Base-by-base conservation (phyloP, 2,888 invertebrate genomes). In the Eupithecia centaureata region DNA sequence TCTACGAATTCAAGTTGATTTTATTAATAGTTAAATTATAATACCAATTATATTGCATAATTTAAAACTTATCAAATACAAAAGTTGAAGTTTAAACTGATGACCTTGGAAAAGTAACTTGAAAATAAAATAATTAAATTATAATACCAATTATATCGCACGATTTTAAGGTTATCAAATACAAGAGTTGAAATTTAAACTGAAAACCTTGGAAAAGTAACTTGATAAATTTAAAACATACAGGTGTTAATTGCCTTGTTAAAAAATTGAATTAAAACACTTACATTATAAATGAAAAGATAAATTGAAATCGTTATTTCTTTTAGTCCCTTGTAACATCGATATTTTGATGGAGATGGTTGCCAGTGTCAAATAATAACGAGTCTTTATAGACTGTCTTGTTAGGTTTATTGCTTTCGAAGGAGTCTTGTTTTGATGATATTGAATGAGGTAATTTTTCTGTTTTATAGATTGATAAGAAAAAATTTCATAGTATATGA, bases 331-430 rank as follows among this genome's bases (percentile, higher is more conserved):
- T 54, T 42, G 54, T 59, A 57, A 10, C 27, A 57, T 47, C 51
- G 60, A 69, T 66, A 51, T 28, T 63, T 69, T 47, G 68, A 59
- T 60, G 30, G 47, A 12, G 35, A 66, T 64, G 38, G 68, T 47
- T 62, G 65, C 59, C 52, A 27, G 30, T 52, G 76, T 64, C 79
- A 80, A 78, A 80, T 81, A 83, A 76, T 81, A 83, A 71, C 67
- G 73, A 75, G 71, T 68, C 73, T 68, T 76, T 72, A 72, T 70
- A 76, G 79, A 80, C 68, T 62, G 63, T 76, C 79, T 82, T 83
- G 79, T 82, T 82, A 81, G 76, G 73, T 79, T 73, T 75, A 75
- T 65, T 27, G 59, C 62, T 33, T 67, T 70, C 35, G 68, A 38
- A 59, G 51, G 60, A 56, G 63, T 51, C 57, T 52, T 58, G 64